Evolutionary conservation across 2,113 vertebrate species (phyloP).

Genomic region (Actenoides hombroni): DNA sequence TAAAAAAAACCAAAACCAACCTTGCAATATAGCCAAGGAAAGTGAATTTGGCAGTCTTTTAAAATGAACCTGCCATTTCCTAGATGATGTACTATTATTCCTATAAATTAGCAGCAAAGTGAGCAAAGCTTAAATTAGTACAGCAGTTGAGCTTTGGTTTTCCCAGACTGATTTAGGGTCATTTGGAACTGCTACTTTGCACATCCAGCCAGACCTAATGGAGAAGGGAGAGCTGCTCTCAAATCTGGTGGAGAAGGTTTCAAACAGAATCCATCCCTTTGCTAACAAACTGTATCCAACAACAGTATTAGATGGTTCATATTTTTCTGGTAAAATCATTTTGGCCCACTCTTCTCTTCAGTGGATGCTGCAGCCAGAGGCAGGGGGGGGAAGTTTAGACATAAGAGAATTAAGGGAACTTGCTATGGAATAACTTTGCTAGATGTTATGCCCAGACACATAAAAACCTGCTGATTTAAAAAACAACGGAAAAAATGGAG

Average conservation of each 20-base stretch:
- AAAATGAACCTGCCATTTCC: not conserved
- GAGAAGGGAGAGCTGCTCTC: not conserved
- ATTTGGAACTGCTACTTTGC: not conserved
- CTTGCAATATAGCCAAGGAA: not conserved
- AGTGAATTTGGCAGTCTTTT: not conserved
- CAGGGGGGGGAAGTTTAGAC: not conserved
- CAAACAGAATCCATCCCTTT: not conserved
- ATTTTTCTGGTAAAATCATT: not conserved
- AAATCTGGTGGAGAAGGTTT: not conserved
- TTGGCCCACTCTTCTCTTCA: not conserved
- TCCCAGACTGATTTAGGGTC: not conserved
- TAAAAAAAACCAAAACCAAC: not conserved
- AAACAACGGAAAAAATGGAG: not conserved
- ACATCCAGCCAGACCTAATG: not conserved
- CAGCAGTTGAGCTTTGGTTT: not conserved
- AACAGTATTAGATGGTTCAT: not conserved
- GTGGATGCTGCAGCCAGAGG: not conserved
- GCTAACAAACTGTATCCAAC: conserved; percentile 3
- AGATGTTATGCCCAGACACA: not conserved
- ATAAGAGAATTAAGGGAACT: not conserved
- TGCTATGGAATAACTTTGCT: not conserved
- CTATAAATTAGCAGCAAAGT: not conserved
- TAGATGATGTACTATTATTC: not conserved
- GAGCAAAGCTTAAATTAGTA: not conserved
- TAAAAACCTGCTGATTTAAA: not conserved